Percentiles rank a stretch among this genome's conserved stretches.
These are phyloP conservation scores for Drosophila arawakana DNA, from an alignment of 1,140 invertebrate genomes.

Conservation along the genomic window DNA sequence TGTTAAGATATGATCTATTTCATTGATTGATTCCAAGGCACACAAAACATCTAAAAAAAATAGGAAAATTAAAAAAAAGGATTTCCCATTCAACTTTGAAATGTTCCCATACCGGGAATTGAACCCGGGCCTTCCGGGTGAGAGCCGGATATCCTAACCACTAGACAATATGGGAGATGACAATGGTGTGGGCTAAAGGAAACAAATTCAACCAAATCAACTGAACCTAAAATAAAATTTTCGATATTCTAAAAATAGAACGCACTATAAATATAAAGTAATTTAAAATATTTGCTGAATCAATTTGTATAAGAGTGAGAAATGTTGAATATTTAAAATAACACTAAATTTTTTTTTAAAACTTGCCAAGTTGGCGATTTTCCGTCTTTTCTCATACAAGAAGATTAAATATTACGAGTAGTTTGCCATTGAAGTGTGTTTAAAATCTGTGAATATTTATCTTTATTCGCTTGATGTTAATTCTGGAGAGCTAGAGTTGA, in stretches of 20 bases:
- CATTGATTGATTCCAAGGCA: neutral
- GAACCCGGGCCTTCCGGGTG: slow-evolving; percentile 93
- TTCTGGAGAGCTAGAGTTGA: slow-evolving; percentile 20
- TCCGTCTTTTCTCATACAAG: neutral
- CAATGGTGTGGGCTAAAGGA: no score
- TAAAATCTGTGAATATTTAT: slow-evolving; percentile 35
- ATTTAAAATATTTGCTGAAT: neutral
- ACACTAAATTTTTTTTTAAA: slow-evolving; percentile 25
- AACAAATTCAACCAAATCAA: neutral
- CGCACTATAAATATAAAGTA: neutral
- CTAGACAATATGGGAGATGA: slow-evolving; percentile 88
- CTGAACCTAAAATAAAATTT: neutral
- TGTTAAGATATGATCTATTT: no score
- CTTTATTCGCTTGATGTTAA: slow-evolving; percentile 37
- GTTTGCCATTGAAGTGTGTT: slow-evolving; percentile 21
- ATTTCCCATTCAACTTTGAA: neutral
- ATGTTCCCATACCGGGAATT: slow-evolving; percentile 92
- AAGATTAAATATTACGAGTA: neutral
- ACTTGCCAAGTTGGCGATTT: neutral
- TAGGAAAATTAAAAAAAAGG: neutral
- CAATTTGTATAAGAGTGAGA: neutral
- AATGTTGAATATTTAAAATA: neutral
- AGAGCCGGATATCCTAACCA: slow-evolving; percentile 93
- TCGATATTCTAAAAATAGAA: neutral
- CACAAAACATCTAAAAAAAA: neutral